phyloP scores from a whole-genome alignment of 2,113 vertebrate species.

The Oophaga pumilio region DNA sequence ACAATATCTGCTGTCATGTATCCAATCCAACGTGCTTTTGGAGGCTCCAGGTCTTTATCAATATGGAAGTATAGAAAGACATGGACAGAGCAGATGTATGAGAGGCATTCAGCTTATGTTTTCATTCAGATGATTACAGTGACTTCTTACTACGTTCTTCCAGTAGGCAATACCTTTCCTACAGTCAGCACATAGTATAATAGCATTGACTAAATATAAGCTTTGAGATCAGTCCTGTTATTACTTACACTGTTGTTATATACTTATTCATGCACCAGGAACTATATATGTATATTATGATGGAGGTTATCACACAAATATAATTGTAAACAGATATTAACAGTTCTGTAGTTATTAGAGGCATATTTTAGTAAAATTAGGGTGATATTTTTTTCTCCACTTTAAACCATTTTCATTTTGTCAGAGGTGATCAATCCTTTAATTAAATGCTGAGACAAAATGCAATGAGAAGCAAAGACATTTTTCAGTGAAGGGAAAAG shows the following conservation, averaged over 20 bases:
- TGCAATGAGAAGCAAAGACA: not conserved
- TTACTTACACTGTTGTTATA: not conserved
- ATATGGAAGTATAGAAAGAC: not conserved
- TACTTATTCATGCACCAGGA: not conserved
- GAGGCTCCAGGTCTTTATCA: not conserved
- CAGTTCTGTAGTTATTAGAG: not conserved
- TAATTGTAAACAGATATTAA: not conserved
- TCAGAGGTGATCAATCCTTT: not conserved
- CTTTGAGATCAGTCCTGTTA: not conserved
- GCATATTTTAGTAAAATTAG: not conserved
- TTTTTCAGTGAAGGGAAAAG: conserved; percentile 28
- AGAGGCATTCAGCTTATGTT: not conserved
- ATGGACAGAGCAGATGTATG: not conserved
- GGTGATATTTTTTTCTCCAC: not conserved
- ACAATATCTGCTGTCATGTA: not conserved
- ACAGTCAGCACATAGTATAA: not conserved
- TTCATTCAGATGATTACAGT: not conserved
- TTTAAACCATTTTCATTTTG: not conserved
- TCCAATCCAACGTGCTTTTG: not conserved
- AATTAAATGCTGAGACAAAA: conserved; percentile 18
- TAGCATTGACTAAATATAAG: not conserved
- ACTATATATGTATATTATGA: not conserved
- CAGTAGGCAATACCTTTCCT: not conserved
- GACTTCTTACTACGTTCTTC: not conserved
- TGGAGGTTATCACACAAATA: not conserved